Base-by-base conservation (phyloP, 2,797 vertebrate genomes). In the Acomys russatus region DNA sequence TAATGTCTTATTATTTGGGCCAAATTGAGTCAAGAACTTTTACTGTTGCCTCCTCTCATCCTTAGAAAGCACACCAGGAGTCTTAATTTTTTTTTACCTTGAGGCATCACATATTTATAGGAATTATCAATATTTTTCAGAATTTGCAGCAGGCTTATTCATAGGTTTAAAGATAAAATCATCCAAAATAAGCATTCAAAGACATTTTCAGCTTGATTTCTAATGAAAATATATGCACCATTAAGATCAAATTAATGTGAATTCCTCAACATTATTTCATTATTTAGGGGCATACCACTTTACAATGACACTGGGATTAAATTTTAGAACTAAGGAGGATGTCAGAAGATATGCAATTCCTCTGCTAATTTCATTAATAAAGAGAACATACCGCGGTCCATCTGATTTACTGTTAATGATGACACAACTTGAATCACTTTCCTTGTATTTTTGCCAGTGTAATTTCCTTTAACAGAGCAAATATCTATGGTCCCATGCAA, bases 221-320 rank as follows among this genome's bases (percentile, higher is more conserved):
- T 93, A 85, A 94, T 22, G 64, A 66, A 30, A 80, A 90, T 59
- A 12, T 23, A 4, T 8, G 78, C 14, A 10, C 0, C 49, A 44
- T 30, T 83, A 59, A 61, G 66, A 76, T 1, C 20, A 68, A 49
- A 91, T 22, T 25, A 61, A 91, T 23, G 1, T 10, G 70, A 18
- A 92, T 94, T 80, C 12, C 23, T 80, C 22, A 88, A 30, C 1
- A 68, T 82, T 92, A 76, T 84, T 91, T 83, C n/a, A 88, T 93
- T 91, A 38, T 70, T 79, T 84, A 44, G 82, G 23, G 71, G 92
- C 38, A 70, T 7, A 73, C 71, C 4, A 95, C 83, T 59, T 64
- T 76, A 86, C 80, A 22, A 12, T 92, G 33, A 93, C 6, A 33
- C 38, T 23, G 85, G n/a, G 22, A 18, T 56, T 82, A 70, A 74